Conservation (phyloP, 92 coral and sea anemone genomes). For the Porites rus region DNA sequence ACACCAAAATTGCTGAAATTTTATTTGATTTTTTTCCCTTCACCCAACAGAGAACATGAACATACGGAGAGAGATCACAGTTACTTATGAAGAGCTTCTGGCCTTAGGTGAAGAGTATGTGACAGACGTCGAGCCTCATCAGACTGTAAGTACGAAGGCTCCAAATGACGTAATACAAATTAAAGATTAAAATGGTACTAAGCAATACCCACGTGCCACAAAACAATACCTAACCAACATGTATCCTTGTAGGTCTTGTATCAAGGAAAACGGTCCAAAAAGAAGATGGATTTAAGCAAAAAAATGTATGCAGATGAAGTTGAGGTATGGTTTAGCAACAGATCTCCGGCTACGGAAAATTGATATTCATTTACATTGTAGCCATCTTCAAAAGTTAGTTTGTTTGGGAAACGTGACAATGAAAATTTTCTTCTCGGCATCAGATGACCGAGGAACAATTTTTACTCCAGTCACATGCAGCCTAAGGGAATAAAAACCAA, state of each 20-base stretch:
- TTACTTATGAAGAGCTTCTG: conserved; percentile 71
- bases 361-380: too few relatives aligned
- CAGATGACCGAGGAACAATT: too few relatives aligned
- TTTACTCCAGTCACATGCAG: too few relatives aligned
- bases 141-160: conserved; percentile 45
- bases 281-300: conserved; percentile 92
- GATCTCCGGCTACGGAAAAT: too few relatives aligned
- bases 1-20: neutral
- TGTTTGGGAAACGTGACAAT: too few relatives aligned
- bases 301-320: conserved; percentile 94
- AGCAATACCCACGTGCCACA: too few relatives aligned
- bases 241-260: neutral
- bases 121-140: conserved; percentile 55
- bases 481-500: too few relatives aligned
- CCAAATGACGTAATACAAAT: too few relatives aligned
- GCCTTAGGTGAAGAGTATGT: conserved; percentile 61
- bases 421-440: too few relatives aligned
- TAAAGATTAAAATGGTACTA: too few relatives aligned
- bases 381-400: too few relatives aligned
- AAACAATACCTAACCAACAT: too few relatives aligned
- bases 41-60: conserved; percentile 68
- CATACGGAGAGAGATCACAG: conserved; percentile 65
- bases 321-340: conserved; percentile 57
- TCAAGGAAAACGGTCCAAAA: conserved; percentile 82
- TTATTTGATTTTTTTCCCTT: neutral